Base-by-base conservation (phyloP, 2,888 invertebrate species). In the Nematopogon swammerdamellus region DNA sequence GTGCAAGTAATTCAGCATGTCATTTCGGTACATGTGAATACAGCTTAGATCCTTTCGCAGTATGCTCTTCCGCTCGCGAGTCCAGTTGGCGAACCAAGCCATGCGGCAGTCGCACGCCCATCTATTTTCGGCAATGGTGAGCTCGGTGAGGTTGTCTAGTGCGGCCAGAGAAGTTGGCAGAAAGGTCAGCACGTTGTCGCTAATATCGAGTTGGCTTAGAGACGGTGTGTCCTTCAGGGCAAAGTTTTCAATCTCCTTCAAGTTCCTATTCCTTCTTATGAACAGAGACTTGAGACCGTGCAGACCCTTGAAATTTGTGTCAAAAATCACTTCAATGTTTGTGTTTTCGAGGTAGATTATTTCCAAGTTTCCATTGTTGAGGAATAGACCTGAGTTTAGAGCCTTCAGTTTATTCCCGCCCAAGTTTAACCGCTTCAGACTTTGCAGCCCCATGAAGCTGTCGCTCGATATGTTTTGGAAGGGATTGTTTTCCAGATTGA, bases 41-140 rank as follows among this genome's bases (percentile, higher is more conserved):
- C 91, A 91, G 55, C 83, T 86, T 47, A 90, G 67, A 18, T 85
- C 84, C 1, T 85, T 84, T 55, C 82, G 81, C 49, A 77, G 70
- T 18, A 71, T 72, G 44, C 79, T 70, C 54, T 71, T 72, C 47
- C 77, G 70, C 54, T 65, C 71, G 50, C 83, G 83, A 10, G 84
- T 80, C 77, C 77, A 77, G 46, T 57, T 58, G 18, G 64, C 69
- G 56, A 92, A 85, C 92, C 92, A 92, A 55, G 84, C 85, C 84
- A 92, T 89, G 47, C 89, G 84, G 62, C 95, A 95, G 67, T 93
- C 92, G 72, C 95, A 95, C 17, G 86, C 85, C 88, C 91, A 92
- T 20, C 87, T 87, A 65, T 95, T 95, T 50, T 85, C 84, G 30
- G 83, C 77, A 56, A 94, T 82, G 56, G 85, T 83, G 20, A 94